Base-by-base conservation (phyloP, 2,888 invertebrate genomes). In the Scaptomyza reducta region DNA sequence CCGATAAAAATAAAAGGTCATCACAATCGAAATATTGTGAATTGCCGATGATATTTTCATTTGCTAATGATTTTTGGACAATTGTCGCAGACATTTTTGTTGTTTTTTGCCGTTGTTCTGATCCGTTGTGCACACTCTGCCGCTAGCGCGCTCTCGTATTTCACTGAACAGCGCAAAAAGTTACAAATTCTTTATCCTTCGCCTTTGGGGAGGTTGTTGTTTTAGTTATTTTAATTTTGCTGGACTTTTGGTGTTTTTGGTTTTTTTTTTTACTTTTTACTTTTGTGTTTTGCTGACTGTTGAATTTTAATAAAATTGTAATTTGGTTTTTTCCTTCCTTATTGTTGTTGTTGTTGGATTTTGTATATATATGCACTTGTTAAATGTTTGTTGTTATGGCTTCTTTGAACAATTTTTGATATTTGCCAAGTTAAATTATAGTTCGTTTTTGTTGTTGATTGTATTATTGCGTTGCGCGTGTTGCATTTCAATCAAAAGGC, bases 401-500 rank as follows among this genome's bases (percentile, higher is more conserved):
- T 76, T 54, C 77, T 64, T 64, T 64, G 42, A 72, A 67, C n/a
- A 72, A 58, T 77, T 74, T 74, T 74, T 55, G 57, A 73, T 77
- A 69, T 72, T 73, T 77, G 63, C 53, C 64, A 69, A 51, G n/a
- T 64, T 74, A 69, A 69, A 33, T 59, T 69, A 46, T 35, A 59
- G 54, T 60, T 65, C 33, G 59, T 44, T 57, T 54, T 62, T 61
- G 33, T 59, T 68, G 65, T 65, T 56, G 45, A 45, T 67, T 46
- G 64, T 73, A 66, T 68, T 86, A 68, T 70, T 79, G 69, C 58
- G 63, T 62, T 69, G 70, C 77, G 83, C 80, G 83, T 68, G 71
- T 82, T 80, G 79, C 80, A 80, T 80, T 79, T 79, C 70, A 86
- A 86, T 65, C 66, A 77, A 80, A 70, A 75, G 47, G 60, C 78